Evolutionary conservation across 2,888 invertebrate species (phyloP).

Genomic region (Pycnomerus fuliginosus): DNA sequence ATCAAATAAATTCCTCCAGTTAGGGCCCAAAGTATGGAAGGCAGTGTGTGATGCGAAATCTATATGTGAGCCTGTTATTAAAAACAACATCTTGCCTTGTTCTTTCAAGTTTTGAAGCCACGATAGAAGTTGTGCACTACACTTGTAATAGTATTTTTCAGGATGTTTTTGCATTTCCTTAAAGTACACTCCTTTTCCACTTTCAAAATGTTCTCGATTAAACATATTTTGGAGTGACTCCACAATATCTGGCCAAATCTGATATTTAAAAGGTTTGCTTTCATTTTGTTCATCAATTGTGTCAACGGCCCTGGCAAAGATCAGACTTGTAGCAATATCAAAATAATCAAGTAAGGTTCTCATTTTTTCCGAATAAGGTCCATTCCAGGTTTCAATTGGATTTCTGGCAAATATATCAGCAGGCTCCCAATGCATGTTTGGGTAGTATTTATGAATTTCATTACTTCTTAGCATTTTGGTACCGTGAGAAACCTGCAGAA

Average conservation of each 20-base stretch:
- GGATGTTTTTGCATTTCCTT: conserved; percentile 59
- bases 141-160: conserved; percentile 60
- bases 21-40: conserved; percentile 51
- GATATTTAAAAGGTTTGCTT: conserved; percentile 50
- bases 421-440: conserved; percentile 57
- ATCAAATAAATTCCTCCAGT: conserved; percentile 40
- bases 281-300: conserved; percentile 57
- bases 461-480: conserved; percentile 58
- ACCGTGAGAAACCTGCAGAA: conserved; percentile 69
- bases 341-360: conserved; percentile 72
- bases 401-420: conserved; percentile 57
- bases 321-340: conserved; percentile 65
- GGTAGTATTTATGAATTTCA: conserved; percentile 60
- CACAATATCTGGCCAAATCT: conserved; percentile 66
- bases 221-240: conserved; percentile 64
- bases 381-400: conserved; percentile 64
- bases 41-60: conserved; percentile 70
- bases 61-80: conserved; percentile 71
- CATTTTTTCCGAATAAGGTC: conserved; percentile 59
- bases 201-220: conserved; percentile 57
- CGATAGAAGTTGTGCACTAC: conserved; percentile 53
- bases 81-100: conserved; percentile 59
- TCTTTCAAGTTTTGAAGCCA: conserved; percentile 62
- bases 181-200: conserved; percentile 64
- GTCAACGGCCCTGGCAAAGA: conserved; percentile 69